These are phyloP conservation scores for Hoplostethus atlanticus DNA, from an alignment of 2,797 vertebrate species.

Conservation along the genomic window DNA sequence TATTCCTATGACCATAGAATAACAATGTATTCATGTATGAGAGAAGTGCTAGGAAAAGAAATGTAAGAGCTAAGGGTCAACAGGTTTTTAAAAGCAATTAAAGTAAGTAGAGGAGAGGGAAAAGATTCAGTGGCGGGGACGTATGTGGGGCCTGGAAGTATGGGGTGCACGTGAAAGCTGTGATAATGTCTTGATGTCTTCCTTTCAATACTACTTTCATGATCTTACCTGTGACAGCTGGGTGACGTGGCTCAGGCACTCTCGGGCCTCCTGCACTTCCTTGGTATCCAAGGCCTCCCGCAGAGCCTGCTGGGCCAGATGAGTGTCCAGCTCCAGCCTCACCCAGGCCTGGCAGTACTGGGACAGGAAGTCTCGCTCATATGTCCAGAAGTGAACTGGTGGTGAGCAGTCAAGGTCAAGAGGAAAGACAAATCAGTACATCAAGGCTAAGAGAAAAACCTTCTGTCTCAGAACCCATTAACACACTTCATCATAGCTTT, in stretches of 20 bases:
- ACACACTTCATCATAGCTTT: not conserved
- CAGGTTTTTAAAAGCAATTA: too few relatives aligned
- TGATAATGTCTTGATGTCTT: too few relatives aligned
- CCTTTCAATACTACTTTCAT: not conserved
- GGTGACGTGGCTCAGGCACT: constrained; percentile 75
- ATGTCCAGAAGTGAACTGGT: constrained; percentile 85
- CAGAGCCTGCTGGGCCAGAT: constrained; percentile 84
- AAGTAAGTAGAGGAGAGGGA: too few relatives aligned
- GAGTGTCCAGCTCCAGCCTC: constrained; percentile 83
- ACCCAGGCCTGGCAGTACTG: constrained; percentile 86
- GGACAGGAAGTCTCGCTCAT: constrained; percentile 81
- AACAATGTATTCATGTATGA: too few relatives aligned
- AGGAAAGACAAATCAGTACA: constrained; percentile 27
- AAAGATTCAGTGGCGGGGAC: too few relatives aligned
- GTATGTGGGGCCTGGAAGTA: too few relatives aligned
- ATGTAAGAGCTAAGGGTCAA: too few relatives aligned
- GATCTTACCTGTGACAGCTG: constrained; percentile 75
- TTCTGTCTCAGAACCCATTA: constrained; percentile 25
- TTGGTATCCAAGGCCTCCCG: constrained; percentile 83
- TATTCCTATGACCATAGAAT: too few relatives aligned
- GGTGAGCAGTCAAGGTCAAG: not conserved
- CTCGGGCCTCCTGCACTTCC: constrained; percentile 81
- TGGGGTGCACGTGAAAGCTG: too few relatives aligned
- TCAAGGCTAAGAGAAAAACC: constrained; percentile 6
- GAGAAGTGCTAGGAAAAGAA: too few relatives aligned